These are phyloP conservation scores for Andricus quercusramuli DNA, from an alignment of 2,888 invertebrate genomes.

Conservation along the genomic window DNA sequence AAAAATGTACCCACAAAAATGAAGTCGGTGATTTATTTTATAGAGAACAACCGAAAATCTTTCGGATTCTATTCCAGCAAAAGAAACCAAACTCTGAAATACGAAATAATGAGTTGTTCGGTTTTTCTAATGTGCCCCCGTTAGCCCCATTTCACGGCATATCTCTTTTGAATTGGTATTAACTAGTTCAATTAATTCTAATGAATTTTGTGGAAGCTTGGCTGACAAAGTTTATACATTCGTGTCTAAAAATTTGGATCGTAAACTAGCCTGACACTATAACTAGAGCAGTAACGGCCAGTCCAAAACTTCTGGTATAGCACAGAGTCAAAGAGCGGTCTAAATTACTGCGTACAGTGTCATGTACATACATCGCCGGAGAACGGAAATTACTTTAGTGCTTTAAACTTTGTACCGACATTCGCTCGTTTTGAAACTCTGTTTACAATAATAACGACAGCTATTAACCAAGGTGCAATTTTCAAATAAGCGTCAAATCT, in stretches of 20 bases:
- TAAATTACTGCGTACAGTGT: slow-evolving; percentile 32
- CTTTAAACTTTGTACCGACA: slow-evolving; percentile 28
- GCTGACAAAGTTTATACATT: slow-evolving; percentile 2
- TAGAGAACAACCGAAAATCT: too few species aligned
- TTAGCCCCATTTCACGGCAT: too few species aligned
- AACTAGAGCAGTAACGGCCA: not conserved
- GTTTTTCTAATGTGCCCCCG: too few species aligned
- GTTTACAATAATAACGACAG: not conserved
- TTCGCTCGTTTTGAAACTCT: slow-evolving; percentile 5
- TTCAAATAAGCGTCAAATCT: not conserved
- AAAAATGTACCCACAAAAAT: too few species aligned
- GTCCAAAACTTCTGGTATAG: slow-evolving; percentile 12
- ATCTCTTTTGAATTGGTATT: not conserved
- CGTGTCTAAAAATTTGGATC: slow-evolving; percentile 2
- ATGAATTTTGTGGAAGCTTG: not conserved
- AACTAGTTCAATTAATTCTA: not conserved
- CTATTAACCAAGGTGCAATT: not conserved
- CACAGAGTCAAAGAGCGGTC: slow-evolving; percentile 18
- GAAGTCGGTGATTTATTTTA: too few species aligned
- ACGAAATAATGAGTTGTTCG: too few species aligned
- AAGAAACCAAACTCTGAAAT: too few species aligned
- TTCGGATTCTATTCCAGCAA: too few species aligned
- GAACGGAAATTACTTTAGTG: slow-evolving; percentile 23
- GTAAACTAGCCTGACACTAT: not conserved
- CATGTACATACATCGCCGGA: slow-evolving; percentile 29